Conservation (phyloP, 2,888 invertebrate genomes). For the Allophyes oxyacanthae region DNA sequence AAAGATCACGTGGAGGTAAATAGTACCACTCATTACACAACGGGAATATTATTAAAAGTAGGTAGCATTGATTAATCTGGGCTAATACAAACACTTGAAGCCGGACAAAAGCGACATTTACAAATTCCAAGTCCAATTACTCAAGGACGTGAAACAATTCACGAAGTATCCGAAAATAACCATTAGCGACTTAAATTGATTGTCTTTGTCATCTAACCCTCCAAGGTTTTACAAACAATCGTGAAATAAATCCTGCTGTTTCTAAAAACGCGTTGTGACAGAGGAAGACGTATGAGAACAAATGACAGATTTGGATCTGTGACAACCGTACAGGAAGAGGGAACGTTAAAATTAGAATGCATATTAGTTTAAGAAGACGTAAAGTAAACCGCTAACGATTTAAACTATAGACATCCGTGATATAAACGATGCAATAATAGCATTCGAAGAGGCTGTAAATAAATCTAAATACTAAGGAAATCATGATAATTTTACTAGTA, state of each 20-base stretch:
- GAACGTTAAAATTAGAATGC: constrained; percentile 62
- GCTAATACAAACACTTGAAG: constrained; percentile 8
- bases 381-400: constrained; percentile 57
- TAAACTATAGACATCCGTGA: too few species aligned
- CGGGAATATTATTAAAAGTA: too few species aligned
- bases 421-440: constrained; percentile 37
- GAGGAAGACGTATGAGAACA: constrained; percentile 59
- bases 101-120: constrained; percentile 23
- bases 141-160: constrained; percentile 15
- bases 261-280: constrained; percentile 56
- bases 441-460: constrained; percentile 15
- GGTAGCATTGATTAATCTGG: constrained; percentile 30
- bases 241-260: constrained; percentile 25
- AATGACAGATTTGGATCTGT: constrained; percentile 67
- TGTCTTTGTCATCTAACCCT: constrained; percentile 23
- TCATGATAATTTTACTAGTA: constrained; percentile 2
- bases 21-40: background rate
- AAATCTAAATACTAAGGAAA: constrained; percentile 6
- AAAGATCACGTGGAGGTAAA: background rate
- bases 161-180: constrained; percentile 23
- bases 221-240: constrained; percentile 43
- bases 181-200: constrained; percentile 38
- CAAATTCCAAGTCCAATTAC: constrained; percentile 19
- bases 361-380: constrained; percentile 51
- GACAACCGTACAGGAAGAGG: constrained; percentile 74